These are phyloP conservation scores for Phaethornis superciliosus DNA, from an alignment of 2,113 vertebrate species.

Conservation along the genomic window DNA sequence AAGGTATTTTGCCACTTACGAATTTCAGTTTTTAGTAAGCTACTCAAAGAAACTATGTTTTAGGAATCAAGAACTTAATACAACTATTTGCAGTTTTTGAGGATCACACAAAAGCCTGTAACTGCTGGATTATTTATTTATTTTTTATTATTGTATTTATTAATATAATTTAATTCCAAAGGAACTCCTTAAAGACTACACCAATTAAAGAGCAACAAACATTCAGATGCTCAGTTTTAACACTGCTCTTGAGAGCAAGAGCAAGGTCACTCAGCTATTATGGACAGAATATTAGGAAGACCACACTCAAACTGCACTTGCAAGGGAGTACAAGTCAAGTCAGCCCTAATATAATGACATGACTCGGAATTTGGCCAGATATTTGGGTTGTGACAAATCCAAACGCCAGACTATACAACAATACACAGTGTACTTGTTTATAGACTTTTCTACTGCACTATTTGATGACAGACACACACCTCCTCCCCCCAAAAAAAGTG, in stretches of 20 bases:
- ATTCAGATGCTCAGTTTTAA: not conserved
- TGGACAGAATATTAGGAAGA: not conserved
- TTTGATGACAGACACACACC: not conserved
- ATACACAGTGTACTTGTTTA: slow-evolving; percentile 57
- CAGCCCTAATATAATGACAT: slow-evolving; percentile 28
- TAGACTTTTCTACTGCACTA: not conserved
- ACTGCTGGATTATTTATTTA: too few relatives aligned
- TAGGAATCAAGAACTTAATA: not conserved
- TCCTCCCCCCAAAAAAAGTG: not conserved
- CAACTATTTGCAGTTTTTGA: not conserved
- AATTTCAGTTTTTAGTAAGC: not conserved
- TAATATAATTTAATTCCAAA: not conserved
- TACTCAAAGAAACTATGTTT: not conserved
- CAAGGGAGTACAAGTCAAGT: slow-evolving; percentile 26
- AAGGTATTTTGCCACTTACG: not conserved
- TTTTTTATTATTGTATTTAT: not conserved
- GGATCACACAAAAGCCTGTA: not conserved
- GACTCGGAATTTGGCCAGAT: slow-evolving; percentile 42
- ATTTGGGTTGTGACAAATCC: slow-evolving; percentile 35
- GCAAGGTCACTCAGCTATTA: not conserved
- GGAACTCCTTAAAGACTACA: not conserved
- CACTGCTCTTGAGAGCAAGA: not conserved
- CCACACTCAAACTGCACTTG: not conserved
- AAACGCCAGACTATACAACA: slow-evolving; percentile 22
- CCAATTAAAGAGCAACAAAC: not conserved